These are phyloP conservation scores for Heliconius hewitsoni DNA, from an alignment of 1,140 invertebrate genomes.

Conservation along the genomic window DNA sequence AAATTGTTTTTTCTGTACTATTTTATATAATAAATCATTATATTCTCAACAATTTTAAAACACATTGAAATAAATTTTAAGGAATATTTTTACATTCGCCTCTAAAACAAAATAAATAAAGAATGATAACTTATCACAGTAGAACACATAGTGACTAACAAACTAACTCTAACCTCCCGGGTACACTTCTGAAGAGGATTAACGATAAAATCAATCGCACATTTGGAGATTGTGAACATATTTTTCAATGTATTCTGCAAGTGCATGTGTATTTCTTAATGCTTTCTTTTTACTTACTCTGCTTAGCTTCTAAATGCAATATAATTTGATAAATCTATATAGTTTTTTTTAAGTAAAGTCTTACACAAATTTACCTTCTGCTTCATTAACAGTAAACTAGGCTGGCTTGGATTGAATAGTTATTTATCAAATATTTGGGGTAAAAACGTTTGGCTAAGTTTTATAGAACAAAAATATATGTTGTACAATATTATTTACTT, in stretches of 20 bases:
- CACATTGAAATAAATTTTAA: neutral
- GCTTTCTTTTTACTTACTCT: neutral
- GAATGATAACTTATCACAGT: neutral
- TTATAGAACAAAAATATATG: no score
- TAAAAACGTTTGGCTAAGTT: no score
- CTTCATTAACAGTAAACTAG: no score
- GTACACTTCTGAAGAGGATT: slow-evolving; percentile 65
- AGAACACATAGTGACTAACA: slow-evolving; percentile 56
- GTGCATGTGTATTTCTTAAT: neutral
- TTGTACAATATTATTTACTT: no score
- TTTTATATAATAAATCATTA: no score
- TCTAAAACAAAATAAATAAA: neutral
- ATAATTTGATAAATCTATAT: no score
- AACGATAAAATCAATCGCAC: slow-evolving; percentile 53
- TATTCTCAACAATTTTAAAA: no score
- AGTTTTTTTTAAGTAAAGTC: no score
- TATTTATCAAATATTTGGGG: no score
- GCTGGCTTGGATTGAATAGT: no score
- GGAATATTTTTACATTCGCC: neutral
- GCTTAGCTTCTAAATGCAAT: neutral
- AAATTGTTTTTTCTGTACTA: no score
- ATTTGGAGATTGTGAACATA: neutral
- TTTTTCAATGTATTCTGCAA: neutral
- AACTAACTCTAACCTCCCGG: slow-evolving; percentile 66
- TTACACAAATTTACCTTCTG: no score